Evolutionary conservation across 1,140 invertebrate genomes (phyloP), one percentile per base, ranked within the genome.

Genomic region (Bombus superbus): DNA sequence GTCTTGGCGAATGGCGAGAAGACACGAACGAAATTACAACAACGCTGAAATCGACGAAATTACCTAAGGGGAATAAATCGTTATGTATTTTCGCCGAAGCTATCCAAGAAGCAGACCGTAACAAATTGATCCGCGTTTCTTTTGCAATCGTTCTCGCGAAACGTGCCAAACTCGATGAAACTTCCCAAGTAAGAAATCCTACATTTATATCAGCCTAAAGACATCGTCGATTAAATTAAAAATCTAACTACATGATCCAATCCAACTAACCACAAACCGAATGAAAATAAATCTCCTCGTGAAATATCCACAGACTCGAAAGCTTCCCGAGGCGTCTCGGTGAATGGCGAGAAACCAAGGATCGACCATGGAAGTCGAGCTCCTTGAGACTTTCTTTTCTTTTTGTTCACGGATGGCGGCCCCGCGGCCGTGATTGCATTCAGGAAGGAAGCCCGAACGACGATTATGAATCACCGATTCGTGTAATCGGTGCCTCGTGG

Each of bases 401-500:
- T 40, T n/a, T n/a, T 11, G 9, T 22, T 15, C 47, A 53, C 47
- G 47, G 47, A 53, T 53, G 47, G 47, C 47, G 66, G 68, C 42
- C 35, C 57, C 42, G 4, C 59, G 28, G 59, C 35, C 68, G 78
- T 75, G 72, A 85, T 85, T 81, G 71, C 83, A 83, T 77, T 69
- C 83, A 86, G 79, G 86, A 86, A 88, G 86, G 88, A 89, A 89
- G 85, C 83, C 69, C 81, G 83, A 81, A 86, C 64, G 77, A 59
- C 69, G 81, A 86, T 90, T 89, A 86, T 87, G 86, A 89, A 84
- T 89, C 88, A 86, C 62, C 86, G 83, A 89, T 89, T 90, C 86
- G 85, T 90, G 75, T 89, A 90, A 89, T 90, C 79, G 72, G 11
- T 82, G 66, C 53, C 79, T 64, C 83, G 85, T 88, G 86, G 80